Evolutionary conservation across 2,113 vertebrate genomes (phyloP).

Genomic region (Phainopepla nitens): DNA sequence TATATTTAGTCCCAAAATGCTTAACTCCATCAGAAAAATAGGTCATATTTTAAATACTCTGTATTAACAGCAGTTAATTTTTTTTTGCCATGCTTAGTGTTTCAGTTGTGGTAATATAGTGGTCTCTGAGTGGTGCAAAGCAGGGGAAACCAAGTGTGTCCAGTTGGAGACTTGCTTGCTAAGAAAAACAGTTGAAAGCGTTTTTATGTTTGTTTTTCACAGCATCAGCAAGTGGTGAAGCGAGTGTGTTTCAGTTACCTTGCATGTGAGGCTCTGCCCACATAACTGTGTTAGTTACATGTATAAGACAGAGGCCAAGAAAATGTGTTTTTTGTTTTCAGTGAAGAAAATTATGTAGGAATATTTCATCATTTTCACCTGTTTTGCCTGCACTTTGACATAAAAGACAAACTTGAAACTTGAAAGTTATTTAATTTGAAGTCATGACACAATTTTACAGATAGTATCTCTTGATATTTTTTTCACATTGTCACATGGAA

Average conservation of each 20-base stretch:
- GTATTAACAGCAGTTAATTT: background rate
- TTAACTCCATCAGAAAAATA: background rate
- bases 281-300: background rate
- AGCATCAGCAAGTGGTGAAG: background rate
- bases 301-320: background rate
- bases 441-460: background rate
- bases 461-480: background rate
- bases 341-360: background rate
- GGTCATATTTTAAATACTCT: background rate
- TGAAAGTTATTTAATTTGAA: background rate
- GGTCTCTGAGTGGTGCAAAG: background rate
- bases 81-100: background rate
- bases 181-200: background rate
- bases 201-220: background rate
- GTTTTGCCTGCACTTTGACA: background rate
- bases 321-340: background rate
- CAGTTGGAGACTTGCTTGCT: background rate
- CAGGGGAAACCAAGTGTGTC: background rate
- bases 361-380: background rate
- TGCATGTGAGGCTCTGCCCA: background rate
- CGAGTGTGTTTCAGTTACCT: background rate
- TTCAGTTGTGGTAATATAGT: background rate
- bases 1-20: background rate
- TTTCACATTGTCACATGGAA: background rate
- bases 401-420: background rate